These are phyloP conservation scores for Acleris cristana DNA, from an alignment of 2,888 invertebrate species.

Conservation along the genomic window DNA sequence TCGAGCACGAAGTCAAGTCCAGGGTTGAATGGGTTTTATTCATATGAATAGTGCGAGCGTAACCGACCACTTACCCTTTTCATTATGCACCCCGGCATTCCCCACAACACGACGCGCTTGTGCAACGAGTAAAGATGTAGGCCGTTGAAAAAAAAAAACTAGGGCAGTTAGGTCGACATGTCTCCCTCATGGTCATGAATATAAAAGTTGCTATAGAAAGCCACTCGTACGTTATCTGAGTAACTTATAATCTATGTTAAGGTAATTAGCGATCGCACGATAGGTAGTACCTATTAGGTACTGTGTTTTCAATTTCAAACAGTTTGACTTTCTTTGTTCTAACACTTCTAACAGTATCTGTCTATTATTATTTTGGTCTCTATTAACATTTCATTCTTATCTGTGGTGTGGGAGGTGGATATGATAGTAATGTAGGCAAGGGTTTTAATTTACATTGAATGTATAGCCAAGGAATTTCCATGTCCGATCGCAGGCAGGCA, in stretches of 20 bases:
- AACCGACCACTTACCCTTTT: slow-evolving; percentile 60
- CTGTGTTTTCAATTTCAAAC: background rate
- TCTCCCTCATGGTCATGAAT: slow-evolving; percentile 44
- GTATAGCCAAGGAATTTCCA: slow-evolving; percentile 16
- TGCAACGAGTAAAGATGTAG: slow-evolving; percentile 20
- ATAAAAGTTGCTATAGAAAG: slow-evolving; percentile 41
- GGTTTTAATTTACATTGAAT: slow-evolving; percentile 31
- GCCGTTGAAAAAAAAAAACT: slow-evolving; percentile 17
- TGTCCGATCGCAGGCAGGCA: slow-evolving; percentile 33
- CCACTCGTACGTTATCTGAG: slow-evolving; percentile 12
- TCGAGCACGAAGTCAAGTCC: slow-evolving; percentile 2
- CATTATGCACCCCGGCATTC: slow-evolving; percentile 57
- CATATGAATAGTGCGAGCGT: slow-evolving; percentile 27
- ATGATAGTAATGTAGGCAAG: slow-evolving; percentile 27
- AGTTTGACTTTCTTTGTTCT: background rate
- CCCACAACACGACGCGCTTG: slow-evolving; percentile 7
- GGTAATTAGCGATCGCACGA: slow-evolving; percentile 2
- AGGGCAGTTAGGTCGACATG: slow-evolving; percentile 42
- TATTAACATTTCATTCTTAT: background rate
- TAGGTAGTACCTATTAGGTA: background rate
- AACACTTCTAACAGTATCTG: background rate
- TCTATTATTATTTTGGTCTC: slow-evolving; percentile 3
- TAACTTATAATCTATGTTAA: slow-evolving; percentile 2
- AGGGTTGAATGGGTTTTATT: slow-evolving; percentile 23
- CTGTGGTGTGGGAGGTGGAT: slow-evolving; percentile 11